A percentile compares a stretch with the other conserved stretches of the same genome.
Evolutionary conservation across 2,113 vertebrate genomes (phyloP).

Genomic region (Ardeotis arabs): DNA sequence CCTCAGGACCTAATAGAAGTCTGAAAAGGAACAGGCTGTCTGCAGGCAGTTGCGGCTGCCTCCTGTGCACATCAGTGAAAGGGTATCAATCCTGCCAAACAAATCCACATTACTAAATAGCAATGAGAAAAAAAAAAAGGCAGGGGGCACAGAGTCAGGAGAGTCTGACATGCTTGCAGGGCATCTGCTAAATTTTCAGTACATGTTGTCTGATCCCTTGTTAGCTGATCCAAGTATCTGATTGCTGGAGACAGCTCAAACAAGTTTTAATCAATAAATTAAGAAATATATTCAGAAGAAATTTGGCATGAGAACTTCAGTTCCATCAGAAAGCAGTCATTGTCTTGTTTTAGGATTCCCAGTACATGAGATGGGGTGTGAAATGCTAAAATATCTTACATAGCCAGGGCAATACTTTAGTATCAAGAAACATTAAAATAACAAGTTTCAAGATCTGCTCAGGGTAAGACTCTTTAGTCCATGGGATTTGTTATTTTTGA

Average conservation of each 20-base stretch:
- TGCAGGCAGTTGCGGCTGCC: neutral
- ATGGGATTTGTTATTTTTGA: neutral
- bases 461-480: neutral
- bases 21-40: neutral
- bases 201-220: neutral
- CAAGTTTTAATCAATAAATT: conserved; percentile 24
- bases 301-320: neutral
- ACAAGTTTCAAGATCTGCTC: neutral
- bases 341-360: conserved; percentile 1
- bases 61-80: neutral
- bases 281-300: neutral
- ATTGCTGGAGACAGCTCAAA: conserved; percentile 12
- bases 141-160: neutral
- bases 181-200: conserved; percentile 6
- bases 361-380: neutral
- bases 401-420: neutral
- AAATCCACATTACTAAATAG: neutral
- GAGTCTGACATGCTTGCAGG: neutral
- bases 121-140: neutral
- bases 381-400: neutral
- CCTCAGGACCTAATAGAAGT: neutral
- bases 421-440: neutral
- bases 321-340: neutral
- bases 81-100: neutral
- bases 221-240: neutral